Base-by-base conservation (phyloP, 35 echinoderm and acorn worm species). In the Heliocidaris tuberculata region DNA sequence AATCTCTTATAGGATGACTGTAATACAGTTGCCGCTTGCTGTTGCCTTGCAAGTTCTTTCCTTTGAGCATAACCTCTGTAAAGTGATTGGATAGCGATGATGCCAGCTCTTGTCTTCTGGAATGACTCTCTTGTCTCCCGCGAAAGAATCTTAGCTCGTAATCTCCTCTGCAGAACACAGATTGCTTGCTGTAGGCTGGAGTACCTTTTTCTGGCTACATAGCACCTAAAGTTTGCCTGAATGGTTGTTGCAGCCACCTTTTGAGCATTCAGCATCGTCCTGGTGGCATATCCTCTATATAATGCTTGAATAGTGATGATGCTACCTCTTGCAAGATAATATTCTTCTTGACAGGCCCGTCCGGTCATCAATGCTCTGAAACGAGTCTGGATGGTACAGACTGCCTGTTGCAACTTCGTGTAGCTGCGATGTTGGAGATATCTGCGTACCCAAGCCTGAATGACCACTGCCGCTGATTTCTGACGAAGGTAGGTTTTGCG, bases 1-100 rank as follows among this genome's bases (percentile, higher is more conserved):
- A 96, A 50, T 78, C 93, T 90, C 60, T 94, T 95, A 31, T 92
- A 48, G 32, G 13, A 30, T 6, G 95, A 71, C 86, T 99, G 98
- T 32, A 93, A 17, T 93, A 31, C 17, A 50, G 91, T 59, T 7
- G 91, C 91, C 2, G 91, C 91, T 16, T 30, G 47, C 10, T 93
- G 47, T n/a, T 59, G 91, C 32, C 27, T 12, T 59, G 91, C 13
- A 93, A 93, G 47, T n/a, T 48, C 24, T 48, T 50, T 93, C 50
- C 91, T 49, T n/a, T n/a, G 17, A 2, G 50, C 47, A 49, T 56
- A 50, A 6, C 91, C 91, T n/a, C 91, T 49, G 27, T 30, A 50
- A 15, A 59, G 48, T 17, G 91, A 32, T 42, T 93, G 91, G 17
- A 93, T 52, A 16, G 47, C 21, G 27, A 93, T 93, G 50, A 59